Conservation (phyloP, 2,797 vertebrate species). For the Craterocephalus amniculus region DNA sequence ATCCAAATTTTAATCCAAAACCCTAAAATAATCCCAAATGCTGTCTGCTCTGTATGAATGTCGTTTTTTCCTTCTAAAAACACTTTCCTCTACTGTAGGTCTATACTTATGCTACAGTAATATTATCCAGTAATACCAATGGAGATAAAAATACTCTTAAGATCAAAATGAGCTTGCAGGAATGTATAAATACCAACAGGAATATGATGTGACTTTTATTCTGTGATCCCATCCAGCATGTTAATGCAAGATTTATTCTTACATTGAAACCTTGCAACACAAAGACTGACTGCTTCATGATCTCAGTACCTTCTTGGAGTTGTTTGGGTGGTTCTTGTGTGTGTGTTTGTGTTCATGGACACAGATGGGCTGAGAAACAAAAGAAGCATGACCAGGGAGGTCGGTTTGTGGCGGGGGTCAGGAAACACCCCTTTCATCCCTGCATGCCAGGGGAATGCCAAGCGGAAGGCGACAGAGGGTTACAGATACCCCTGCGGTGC, state of each 20-base stretch:
- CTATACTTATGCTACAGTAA: slow-evolving; percentile 42
- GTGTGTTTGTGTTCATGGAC: slow-evolving; percentile 5
- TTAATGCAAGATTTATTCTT: neutral
- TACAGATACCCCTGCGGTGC: slow-evolving; percentile 71
- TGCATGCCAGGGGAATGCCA: slow-evolving; percentile 58
- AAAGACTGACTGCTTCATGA: slow-evolving; percentile 34
- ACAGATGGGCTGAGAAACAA: slow-evolving; percentile 37
- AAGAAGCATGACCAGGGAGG: slow-evolving; percentile 37
- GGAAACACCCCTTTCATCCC: slow-evolving; percentile 72
- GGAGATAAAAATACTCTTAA: slow-evolving; percentile 45
- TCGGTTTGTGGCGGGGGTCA: slow-evolving; percentile 20
- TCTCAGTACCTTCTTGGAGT: slow-evolving; percentile 45
- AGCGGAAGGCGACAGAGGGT: slow-evolving; percentile 74
- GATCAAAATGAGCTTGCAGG: slow-evolving; percentile 18
- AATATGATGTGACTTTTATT: slow-evolving; percentile 34
- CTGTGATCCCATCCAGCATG: neutral
- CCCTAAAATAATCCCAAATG: neutral
- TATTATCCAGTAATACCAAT: slow-evolving; percentile 38
- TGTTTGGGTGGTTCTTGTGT: slow-evolving; percentile 33
- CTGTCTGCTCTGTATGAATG: neutral
- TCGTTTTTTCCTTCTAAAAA: neutral
- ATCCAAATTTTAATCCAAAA: neutral
- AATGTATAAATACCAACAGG: slow-evolving; percentile 22
- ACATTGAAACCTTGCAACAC: neutral
- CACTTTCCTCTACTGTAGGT: slow-evolving; percentile 6